phyloP scores from a whole-genome alignment of 1,140 invertebrate genomes.

The Phortica variegata region DNA sequence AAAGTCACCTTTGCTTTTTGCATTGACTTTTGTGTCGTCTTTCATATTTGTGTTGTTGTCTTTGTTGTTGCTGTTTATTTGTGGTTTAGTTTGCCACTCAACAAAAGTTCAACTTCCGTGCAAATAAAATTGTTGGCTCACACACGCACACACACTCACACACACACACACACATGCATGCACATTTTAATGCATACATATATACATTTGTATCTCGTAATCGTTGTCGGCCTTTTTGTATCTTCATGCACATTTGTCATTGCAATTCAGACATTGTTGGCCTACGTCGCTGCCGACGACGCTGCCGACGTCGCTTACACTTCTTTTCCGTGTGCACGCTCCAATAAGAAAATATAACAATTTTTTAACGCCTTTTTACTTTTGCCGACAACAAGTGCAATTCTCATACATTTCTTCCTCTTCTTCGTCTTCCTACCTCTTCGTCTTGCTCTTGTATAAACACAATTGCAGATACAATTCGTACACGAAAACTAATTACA shows the following conservation, averaged over 20 bases:
- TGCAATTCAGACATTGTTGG: no score
- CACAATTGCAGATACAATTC: conserved; percentile 53
- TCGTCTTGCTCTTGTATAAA: neutral
- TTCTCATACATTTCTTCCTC: no score
- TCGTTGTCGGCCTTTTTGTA: no score
- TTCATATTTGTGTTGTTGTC: conserved; percentile 7
- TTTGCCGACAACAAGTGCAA: conserved; percentile 50
- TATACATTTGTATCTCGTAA: no score
- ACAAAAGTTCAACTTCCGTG: conserved; percentile 20
- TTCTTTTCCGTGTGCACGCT: no score
- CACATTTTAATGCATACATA: no score
- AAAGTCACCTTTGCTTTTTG: conserved; percentile 20
- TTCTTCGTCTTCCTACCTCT: no score
- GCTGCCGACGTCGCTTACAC: no score
- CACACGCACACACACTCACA: conserved; percentile 27
- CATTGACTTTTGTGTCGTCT: conserved; percentile 5
- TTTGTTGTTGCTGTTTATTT: conserved; percentile 8
- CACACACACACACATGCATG: no score
- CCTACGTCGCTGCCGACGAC: no score
- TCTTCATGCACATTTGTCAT: no score
- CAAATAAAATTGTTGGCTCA: conserved; percentile 39
- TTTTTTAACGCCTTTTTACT: conserved; percentile 55
- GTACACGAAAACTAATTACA: conserved; percentile 54
- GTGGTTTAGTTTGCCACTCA: conserved; percentile 13
- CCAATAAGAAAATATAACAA: no score